Base-by-base conservation (phyloP, 2,797 vertebrate species). In the Silurus aristotelis region DNA sequence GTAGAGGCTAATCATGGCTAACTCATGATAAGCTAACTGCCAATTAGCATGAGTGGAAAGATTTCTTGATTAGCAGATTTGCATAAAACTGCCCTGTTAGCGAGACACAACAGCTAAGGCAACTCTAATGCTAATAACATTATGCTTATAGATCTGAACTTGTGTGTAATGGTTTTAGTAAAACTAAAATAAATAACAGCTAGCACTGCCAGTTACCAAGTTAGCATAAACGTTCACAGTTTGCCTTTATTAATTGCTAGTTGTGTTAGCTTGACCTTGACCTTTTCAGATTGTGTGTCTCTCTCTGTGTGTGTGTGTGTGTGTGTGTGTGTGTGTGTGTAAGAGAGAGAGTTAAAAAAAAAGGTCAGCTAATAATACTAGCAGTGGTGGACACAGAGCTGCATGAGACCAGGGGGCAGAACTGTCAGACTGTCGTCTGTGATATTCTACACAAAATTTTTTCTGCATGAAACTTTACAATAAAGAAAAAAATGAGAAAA, bases 381-480 rank as follows among this genome's bases (percentile, higher is more conserved):
- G 15, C 73, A 4, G 15, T 76, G 15, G 27, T 20, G 27, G 13
- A 71, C 25, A 19, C 52, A 31, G 13, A 77, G 25, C 25, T 56
- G 73, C 73, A 76, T 76, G 52, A 76, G 7, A 19, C 72, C 1
- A 52, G 72, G 15, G 72, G 6, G 13, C 5, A 1, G 71, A 52
- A 25, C 9, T 27, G n/a, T n/a, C n/a, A n/a, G n/a, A n/a, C n/a
- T n/a, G n/a, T 72, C 20, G 2, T 48, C 19, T 75, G 72, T 76
- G 56, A 56, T 27, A 56, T 10, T 56, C n/a, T 55, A 72, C 4
- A 14, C 14, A 1, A 75, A 0, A 1, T 6, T 27, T 75, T 71
- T 73, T 9, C 55, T 77, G 75, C 75, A 77, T 60, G 75, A 77
- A 77, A 58, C 25, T 7, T 73, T 73, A 38, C 9, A 48, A 43